These are phyloP conservation scores for Pheucticus melanocephalus DNA, from an alignment of 2,113 vertebrate species.

Conservation along the genomic window DNA sequence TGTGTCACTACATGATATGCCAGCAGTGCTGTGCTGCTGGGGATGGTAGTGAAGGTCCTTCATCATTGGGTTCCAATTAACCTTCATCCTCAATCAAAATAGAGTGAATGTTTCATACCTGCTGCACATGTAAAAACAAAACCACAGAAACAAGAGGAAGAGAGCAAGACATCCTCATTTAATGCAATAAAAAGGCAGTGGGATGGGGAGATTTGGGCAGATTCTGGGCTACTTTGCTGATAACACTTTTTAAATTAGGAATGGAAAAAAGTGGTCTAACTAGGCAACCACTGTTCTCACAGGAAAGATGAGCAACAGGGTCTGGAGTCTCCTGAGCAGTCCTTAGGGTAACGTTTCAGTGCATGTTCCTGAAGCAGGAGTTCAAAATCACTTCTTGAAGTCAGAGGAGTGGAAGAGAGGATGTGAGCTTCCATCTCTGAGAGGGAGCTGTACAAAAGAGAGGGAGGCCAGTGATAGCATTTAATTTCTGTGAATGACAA, in stretches of 20 bases:
- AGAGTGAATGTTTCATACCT: too few relatives aligned
- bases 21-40: background rate
- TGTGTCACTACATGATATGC: background rate
- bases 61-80: background rate
- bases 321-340: background rate
- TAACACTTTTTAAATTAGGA: background rate
- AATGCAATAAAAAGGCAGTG: background rate
- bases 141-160: background rate
- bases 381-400: background rate
- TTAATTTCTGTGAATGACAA: background rate
- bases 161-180: background rate
- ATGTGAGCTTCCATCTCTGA: background rate
- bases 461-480: background rate
- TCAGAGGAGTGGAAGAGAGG: background rate
- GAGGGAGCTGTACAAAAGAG: background rate
- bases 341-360: background rate
- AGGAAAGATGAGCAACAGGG: background rate
- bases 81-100: background rate
- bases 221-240: too few relatives aligned
- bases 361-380: background rate
- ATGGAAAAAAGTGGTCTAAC: background rate
- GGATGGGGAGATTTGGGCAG: background rate
- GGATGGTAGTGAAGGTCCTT: background rate
- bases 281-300: background rate
- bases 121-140: background rate